Base-by-base conservation (phyloP, 2,888 invertebrate species). In the Diarsia brunnea region DNA sequence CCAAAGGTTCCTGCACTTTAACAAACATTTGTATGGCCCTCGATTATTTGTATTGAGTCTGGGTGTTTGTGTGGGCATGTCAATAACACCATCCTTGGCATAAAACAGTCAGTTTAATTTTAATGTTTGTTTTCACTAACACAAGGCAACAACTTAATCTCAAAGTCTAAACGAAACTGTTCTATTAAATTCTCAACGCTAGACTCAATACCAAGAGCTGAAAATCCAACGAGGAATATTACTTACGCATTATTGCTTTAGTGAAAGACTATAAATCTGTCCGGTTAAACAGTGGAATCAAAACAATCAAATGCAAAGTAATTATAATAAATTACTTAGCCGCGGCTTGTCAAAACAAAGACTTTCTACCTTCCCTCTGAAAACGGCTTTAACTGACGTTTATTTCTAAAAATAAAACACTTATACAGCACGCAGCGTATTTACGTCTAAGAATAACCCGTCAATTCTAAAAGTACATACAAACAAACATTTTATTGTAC, bases 401-500 rank as follows among this genome's bases (percentile, higher is more conserved):
- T 67, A 70, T 64, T 64, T 77, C 72, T 77, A 70, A 73, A 82
- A 81, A 81, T 84, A 82, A 85, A 77, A 70, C 66, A 69, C 75
- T 65, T 74, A 61, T 64, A 74, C 69, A 69, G 84, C 68, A 82
- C 71, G 51, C n/a, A 12, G 43, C 73, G 79, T 72, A 83, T 74
- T 83, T 79, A 86, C 73, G 53, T 72, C 64, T 71, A 81, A 81
- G 80, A 77, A 86, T 84, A 86, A 69, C 75, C 66, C 70, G 53
- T 68, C 51, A 38, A 65, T 75, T 61, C 84, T 75, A 73, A 78
- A 84, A 58, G 74, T 86, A 81, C 74, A 53, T 65, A 78, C 84
- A 84, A 77, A 86, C 81, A 73, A 67, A 84, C 84, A 81, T 84
- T 86, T 85, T 84, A 85, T 86, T 84, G 75, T 77, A 60, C 47